A percentile compares a stretch with the other conserved stretches of the same genome.
Conservation (phyloP, 2,113 vertebrate genomes). For the Merops nubicus region DNA sequence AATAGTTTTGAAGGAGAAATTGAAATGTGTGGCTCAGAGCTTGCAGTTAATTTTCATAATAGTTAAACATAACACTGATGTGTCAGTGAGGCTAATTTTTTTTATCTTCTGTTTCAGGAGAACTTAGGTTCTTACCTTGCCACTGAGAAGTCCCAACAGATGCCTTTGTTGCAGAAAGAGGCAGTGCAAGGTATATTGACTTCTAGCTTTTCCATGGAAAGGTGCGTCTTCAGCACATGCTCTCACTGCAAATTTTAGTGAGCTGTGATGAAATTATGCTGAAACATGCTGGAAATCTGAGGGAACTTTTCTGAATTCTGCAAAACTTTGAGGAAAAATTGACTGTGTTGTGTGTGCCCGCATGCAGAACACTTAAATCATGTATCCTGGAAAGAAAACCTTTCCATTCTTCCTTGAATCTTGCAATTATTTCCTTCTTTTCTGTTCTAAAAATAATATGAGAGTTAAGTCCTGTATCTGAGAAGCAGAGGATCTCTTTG, state of each 20-base stretch:
- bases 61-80: neutral
- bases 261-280: neutral
- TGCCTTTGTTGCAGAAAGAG: constrained; percentile 76
- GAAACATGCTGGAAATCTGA: neutral
- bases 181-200: constrained; percentile 83
- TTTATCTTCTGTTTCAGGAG: constrained; percentile 68
- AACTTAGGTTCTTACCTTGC: constrained; percentile 14
- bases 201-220: neutral
- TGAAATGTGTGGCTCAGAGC: neutral
- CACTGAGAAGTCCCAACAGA: constrained; percentile 67
- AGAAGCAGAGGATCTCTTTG: neutral
- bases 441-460: neutral
- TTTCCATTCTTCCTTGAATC: neutral
- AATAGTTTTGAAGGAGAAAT: neutral
- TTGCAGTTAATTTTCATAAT: neutral
- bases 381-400: neutral
- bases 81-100: neutral
- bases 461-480: neutral
- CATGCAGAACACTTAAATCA: neutral
- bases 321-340: neutral
- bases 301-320: neutral
- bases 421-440: neutral
- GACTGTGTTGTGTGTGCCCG: neutral
- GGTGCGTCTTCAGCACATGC: constrained; percentile 11
- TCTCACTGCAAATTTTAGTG: neutral